Conservation (phyloP, 2,797 vertebrate species). For the Masticophis lateralis region DNA sequence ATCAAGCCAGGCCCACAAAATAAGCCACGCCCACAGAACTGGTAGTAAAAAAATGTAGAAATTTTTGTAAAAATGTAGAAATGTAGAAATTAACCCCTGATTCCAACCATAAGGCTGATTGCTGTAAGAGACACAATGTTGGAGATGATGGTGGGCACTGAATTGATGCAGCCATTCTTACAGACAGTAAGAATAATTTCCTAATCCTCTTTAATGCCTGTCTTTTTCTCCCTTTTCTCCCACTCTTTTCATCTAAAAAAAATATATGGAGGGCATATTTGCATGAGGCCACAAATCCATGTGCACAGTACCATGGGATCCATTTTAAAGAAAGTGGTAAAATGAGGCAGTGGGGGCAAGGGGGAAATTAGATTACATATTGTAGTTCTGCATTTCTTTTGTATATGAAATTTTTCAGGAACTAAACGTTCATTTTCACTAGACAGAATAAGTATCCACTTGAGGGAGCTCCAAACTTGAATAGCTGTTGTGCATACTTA, state of each 20-base stretch:
- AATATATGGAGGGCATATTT: too few species aligned
- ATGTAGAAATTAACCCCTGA: too few species aligned
- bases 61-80: too few species aligned
- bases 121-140: too few species aligned
- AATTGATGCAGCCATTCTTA: background rate
- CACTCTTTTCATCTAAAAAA: background rate
- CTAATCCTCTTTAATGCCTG: background rate
- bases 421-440: background rate
- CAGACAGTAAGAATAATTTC: background rate
- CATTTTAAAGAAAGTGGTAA: background rate
- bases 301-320: background rate
- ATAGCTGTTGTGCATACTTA: background rate
- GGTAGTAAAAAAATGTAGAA: too few species aligned
- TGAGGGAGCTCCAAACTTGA: constrained; percentile 70
- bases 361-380: background rate
- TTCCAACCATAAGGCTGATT: background rate
- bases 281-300: background rate
- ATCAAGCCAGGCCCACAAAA: too few species aligned
- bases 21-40: too few species aligned
- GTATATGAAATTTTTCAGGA: background rate
- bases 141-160: background rate
- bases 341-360: background rate
- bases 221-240: background rate
- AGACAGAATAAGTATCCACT: constrained; percentile 46
- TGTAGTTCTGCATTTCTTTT: background rate